Evolutionary conservation across 2,797 vertebrate species (phyloP).

Genomic region (Petrocephalus sullivani): DNA sequence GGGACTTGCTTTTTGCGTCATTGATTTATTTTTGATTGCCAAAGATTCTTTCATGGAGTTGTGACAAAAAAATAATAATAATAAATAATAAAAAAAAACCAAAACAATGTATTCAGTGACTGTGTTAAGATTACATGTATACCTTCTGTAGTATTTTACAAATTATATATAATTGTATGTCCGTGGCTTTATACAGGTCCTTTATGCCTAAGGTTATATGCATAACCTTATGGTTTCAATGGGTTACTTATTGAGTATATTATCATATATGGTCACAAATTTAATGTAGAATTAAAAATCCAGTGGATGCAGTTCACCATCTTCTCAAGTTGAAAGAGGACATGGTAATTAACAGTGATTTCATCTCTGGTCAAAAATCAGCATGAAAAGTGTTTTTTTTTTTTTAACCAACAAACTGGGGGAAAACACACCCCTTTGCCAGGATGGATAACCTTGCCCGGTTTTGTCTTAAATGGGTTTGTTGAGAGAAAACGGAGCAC

Average conservation of each 20-base stretch:
- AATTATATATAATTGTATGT: constrained; percentile 23
- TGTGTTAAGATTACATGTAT: constrained; percentile 23
- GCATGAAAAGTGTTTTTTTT: not conserved
- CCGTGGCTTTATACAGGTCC: not conserved
- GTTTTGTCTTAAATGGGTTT: constrained; percentile 23
- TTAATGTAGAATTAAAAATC: not conserved
- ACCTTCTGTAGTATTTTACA: constrained; percentile 20
- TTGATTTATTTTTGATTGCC: constrained; percentile 44
- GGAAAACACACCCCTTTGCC: not conserved
- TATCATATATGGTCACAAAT: not conserved
- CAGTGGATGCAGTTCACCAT: not conserved
- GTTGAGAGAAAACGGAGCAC: not conserved
- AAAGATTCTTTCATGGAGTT: constrained; percentile 31
- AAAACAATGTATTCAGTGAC: constrained; percentile 33
- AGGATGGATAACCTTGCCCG: not conserved
- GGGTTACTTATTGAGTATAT: not conserved
- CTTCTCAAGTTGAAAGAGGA: not conserved
- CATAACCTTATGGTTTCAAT: not conserved
- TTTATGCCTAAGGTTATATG: too few relatives aligned
- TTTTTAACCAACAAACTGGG: not conserved
- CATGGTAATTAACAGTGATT: not conserved
- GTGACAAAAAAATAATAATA: constrained; percentile 22
- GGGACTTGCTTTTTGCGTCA: constrained; percentile 52
- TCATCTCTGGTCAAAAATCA: not conserved
- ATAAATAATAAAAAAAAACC: constrained; percentile 19